These are phyloP conservation scores for Anguilla rostrata DNA, from an alignment of 2,113 vertebrate species.

Conservation along the genomic window DNA sequence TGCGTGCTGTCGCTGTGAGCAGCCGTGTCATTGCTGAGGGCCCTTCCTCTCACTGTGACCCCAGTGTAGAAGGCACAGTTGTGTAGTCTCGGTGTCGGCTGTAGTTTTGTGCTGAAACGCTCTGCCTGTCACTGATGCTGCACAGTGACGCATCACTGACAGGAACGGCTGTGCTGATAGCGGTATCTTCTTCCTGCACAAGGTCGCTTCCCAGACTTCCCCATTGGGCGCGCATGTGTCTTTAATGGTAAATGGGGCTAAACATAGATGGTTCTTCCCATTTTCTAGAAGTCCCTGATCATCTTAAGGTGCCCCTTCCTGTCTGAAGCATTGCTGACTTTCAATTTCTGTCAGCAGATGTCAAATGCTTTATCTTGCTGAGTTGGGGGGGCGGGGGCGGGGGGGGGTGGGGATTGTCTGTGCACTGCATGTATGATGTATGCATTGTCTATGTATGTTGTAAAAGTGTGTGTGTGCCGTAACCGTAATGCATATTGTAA, in stretches of 20 bases:
- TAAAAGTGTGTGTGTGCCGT: not conserved
- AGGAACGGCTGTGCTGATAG: constrained; percentile 37
- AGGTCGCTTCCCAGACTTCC: constrained; percentile 26
- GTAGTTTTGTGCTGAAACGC: not conserved
- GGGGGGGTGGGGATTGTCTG: too few species aligned
- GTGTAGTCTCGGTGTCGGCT: too few species aligned
- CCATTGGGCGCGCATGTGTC: constrained; percentile 22
- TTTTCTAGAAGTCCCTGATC: constrained; percentile 38
- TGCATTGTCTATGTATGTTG: not conserved
- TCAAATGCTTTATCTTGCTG: constrained; percentile 17
- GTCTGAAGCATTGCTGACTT: constrained; percentile 25
- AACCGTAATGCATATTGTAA: not conserved
- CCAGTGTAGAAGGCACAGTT: too few species aligned
- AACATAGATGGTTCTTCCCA: constrained; percentile 6
- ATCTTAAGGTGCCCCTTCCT: constrained; percentile 36
- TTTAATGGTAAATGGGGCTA: not conserved
- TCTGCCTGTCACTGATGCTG: constrained; percentile 7
- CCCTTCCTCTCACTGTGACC: too few species aligned
- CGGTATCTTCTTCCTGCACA: constrained; percentile 36
- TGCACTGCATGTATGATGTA: too few species aligned
- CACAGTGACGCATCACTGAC: constrained; percentile 38
- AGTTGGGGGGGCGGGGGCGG: not conserved
- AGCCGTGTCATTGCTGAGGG: too few species aligned
- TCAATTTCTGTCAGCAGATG: not conserved
- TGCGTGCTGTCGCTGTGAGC: too few species aligned